phyloP scores from a whole-genome alignment of 1,140 invertebrate genomes.

The Lycorma delicatula region DNA sequence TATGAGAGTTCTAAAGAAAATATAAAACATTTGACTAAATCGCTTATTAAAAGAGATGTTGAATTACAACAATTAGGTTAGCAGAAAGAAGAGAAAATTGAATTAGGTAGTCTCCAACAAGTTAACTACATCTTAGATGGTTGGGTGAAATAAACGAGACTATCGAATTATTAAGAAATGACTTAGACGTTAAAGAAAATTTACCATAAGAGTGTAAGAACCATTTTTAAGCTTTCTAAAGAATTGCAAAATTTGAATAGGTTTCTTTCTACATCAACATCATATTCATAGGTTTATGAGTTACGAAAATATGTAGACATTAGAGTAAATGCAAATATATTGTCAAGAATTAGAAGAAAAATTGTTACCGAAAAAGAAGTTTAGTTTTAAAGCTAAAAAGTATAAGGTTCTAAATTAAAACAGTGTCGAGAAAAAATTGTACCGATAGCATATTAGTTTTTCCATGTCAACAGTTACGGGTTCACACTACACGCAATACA shows the following conservation, averaged over 20 bases:
- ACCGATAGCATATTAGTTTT: conserved; percentile 68
- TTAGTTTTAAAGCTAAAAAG: conserved; percentile 69
- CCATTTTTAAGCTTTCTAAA: conserved; percentile 56
- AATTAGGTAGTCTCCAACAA: conserved; percentile 45
- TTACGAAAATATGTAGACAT: conserved; percentile 59
- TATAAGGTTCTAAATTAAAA: conserved; percentile 35
- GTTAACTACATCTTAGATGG: conserved; percentile 49
- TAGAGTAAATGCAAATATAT: conserved; percentile 62
- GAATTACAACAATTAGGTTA: conserved; percentile 45
- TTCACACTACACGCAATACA: conserved; percentile 70
- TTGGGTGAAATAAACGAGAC: conserved; percentile 44
- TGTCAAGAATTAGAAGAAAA: conserved; percentile 63
- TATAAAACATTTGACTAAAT: conserved; percentile 32
- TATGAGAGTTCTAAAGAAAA: conserved; percentile 13
- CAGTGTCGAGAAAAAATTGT: conserved; percentile 50
- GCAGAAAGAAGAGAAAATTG: conserved; percentile 42
- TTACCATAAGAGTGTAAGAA: conserved; percentile 58
- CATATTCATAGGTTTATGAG: conserved; percentile 75
- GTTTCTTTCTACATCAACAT: conserved; percentile 69
- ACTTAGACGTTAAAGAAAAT: conserved; percentile 41
- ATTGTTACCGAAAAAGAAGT: conserved; percentile 84
- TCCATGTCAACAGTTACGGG: conserved; percentile 88
- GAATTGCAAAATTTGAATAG: conserved; percentile 68
- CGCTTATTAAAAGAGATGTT: conserved; percentile 41
- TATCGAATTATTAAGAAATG: conserved; percentile 26